Evolutionary conservation across 1,140 invertebrate genomes (phyloP).

Genomic region (Ptiloglossa arizonensis): DNA sequence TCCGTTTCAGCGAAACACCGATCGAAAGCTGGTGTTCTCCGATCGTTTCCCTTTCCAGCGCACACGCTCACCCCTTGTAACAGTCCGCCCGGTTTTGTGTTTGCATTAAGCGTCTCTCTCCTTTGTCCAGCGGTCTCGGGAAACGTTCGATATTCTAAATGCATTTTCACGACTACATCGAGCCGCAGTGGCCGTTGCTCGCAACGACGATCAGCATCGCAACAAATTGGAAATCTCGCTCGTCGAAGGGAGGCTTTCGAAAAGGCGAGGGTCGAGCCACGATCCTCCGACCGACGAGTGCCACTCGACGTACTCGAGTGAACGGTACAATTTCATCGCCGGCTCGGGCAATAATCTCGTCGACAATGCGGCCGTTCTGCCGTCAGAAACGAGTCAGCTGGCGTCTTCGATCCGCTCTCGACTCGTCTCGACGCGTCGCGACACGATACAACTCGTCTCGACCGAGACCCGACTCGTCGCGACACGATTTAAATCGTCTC

Average conservation of each 20-base stretch:
- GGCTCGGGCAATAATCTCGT: conserved; percentile 55
- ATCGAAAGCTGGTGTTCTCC: not conserved
- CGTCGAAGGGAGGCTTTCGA: not conserved
- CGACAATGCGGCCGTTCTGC: conserved; percentile 40
- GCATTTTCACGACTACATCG: conserved; percentile 23
- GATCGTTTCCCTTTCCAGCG: not conserved
- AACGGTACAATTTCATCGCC: conserved; percentile 60
- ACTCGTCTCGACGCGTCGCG: conserved; percentile 16
- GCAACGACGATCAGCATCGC: not conserved
- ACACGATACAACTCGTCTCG: not conserved
- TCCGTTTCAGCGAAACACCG: conserved; percentile 6
- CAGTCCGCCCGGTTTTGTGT: not conserved
- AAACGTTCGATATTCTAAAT: conserved; percentile 31
- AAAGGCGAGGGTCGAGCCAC: conserved; percentile 37
- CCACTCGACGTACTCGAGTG: conserved; percentile 42
- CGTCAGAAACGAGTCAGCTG: conserved; percentile 58
- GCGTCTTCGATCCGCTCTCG: conserved; percentile 60
- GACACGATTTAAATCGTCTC: no score
- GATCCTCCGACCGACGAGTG: conserved; percentile 36
- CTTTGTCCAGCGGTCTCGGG: conserved; percentile 19
- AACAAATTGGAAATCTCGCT: conserved; percentile 9
- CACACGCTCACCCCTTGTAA: no score
- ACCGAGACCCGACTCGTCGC: no score
- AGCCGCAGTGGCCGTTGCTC: not conserved
- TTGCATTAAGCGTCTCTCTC: conserved; percentile 29